Evolutionary conservation across 30 jellyfish, hydroid and myxozoan species (phyloP).

Genomic region (Morbakka virulenta): DNA sequence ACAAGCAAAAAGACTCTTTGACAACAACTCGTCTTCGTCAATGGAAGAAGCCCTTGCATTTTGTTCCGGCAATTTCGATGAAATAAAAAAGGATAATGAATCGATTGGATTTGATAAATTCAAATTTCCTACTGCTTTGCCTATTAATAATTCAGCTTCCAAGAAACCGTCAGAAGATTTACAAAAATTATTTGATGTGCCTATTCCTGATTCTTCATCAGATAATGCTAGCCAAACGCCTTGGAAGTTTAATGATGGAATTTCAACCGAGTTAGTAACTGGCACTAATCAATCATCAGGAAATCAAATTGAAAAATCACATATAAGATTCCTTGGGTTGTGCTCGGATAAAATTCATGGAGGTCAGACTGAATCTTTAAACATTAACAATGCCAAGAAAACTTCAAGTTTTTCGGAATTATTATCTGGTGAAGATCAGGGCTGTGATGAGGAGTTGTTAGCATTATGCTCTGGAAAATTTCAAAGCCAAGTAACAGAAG

Average conservation of each 20-base stretch:
- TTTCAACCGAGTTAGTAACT: too few relatives aligned
- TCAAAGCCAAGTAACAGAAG: too few relatives aligned
- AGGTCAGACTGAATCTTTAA: too few relatives aligned
- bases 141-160: neutral
- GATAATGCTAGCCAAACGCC: too few relatives aligned
- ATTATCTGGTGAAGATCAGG: too few relatives aligned
- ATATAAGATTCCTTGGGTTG: too few relatives aligned
- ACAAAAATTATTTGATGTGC: neutral
- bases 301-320: too few relatives aligned
- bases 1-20: constrained; percentile 5
- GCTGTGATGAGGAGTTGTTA: constrained; percentile 28
- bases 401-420: too few relatives aligned
- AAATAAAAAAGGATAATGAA: neutral
- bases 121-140: neutral
- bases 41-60: constrained; percentile 62
- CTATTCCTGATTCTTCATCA: neutral
- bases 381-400: too few relatives aligned
- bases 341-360: too few relatives aligned
- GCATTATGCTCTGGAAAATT: constrained; percentile 44
- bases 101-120: neutral
- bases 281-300: too few relatives aligned
- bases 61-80: constrained; percentile 57
- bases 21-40: constrained; percentile 21
- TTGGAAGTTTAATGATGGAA: too few relatives aligned
- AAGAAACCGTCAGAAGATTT: neutral